phyloP scores from a whole-genome alignment of 2,797 vertebrate genomes.

The Sandelia bainsii region DNA sequence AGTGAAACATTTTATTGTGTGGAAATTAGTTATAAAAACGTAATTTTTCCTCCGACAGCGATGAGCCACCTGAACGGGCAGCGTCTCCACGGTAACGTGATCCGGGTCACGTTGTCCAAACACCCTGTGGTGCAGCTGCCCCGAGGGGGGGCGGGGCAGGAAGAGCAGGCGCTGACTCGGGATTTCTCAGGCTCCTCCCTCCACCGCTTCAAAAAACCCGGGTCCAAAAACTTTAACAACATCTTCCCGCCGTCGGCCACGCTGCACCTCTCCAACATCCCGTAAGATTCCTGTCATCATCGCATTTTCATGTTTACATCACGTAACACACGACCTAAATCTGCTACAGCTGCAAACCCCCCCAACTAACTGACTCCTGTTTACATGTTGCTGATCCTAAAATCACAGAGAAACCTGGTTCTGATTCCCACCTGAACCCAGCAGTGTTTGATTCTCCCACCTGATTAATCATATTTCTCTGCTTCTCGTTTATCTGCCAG shows the following conservation, averaged over 20 bases:
- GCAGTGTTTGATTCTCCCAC: too few species aligned
- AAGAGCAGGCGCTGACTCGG: constrained; percentile 89
- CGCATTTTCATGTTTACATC: too few species aligned
- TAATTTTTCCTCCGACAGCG: constrained; percentile 74
- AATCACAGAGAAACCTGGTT: too few species aligned
- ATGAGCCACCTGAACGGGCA: constrained; percentile 92
- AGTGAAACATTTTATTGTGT: too few species aligned
- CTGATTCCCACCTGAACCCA: too few species aligned
- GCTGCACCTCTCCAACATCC: constrained; percentile 94
- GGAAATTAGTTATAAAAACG: too few species aligned
- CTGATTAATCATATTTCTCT: not conserved
- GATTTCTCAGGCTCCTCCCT: constrained; percentile 92
- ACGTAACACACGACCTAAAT: too few species aligned
- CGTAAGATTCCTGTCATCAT: constrained; percentile 79
- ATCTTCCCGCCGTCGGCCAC: constrained; percentile 93
- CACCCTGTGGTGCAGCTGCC: constrained; percentile 90
- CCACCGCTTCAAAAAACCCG: constrained; percentile 93
- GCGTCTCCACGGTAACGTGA: constrained; percentile 90
- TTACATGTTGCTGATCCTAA: too few species aligned
- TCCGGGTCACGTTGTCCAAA: constrained; percentile 89
- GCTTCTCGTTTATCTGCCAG: constrained; percentile 55
- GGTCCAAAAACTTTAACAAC: constrained; percentile 92
- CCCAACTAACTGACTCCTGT: too few species aligned
- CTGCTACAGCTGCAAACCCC: too few species aligned
- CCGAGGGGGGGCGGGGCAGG: constrained; percentile 81